Conservation (phyloP, 2,113 vertebrate species). For the Platysternon megacephalum region DNA sequence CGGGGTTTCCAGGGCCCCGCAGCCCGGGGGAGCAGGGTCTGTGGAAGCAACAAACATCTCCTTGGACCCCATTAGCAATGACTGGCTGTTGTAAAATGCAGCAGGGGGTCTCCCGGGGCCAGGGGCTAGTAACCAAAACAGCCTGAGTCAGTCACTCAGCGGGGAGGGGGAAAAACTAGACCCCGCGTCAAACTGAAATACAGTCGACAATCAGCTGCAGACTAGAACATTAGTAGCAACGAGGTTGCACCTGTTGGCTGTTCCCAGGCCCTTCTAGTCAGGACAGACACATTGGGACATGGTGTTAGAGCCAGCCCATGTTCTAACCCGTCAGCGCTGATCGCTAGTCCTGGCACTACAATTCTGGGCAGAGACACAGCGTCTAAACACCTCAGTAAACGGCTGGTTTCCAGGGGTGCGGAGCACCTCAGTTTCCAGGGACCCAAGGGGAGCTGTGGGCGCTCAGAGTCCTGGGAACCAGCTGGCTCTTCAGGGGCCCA, state of each 20-base stretch:
- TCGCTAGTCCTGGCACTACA: not conserved
- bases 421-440: not conserved
- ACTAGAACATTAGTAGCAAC: not conserved
- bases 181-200: not conserved
- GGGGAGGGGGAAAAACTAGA: too few relatives aligned
- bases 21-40: too few relatives aligned
- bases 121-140: not conserved
- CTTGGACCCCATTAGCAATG: too few relatives aligned
- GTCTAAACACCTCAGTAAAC: not conserved
- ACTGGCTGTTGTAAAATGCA: not conserved
- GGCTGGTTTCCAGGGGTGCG: not conserved
- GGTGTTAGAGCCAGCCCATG: not conserved
- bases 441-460: not conserved
- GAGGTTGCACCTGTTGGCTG: not conserved
- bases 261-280: not conserved
- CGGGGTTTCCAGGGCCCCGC: too few relatives aligned
- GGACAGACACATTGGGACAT: not conserved
- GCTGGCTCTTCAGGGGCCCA: not conserved
- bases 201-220: not conserved
- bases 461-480: not conserved
- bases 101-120: not conserved
- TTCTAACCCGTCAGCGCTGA: too few relatives aligned
- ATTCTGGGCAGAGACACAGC: not conserved
- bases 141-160: too few relatives aligned
- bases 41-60: too few relatives aligned